Conservation (phyloP, 1,140 invertebrate species). For the Zaprionus camerounensis region DNA sequence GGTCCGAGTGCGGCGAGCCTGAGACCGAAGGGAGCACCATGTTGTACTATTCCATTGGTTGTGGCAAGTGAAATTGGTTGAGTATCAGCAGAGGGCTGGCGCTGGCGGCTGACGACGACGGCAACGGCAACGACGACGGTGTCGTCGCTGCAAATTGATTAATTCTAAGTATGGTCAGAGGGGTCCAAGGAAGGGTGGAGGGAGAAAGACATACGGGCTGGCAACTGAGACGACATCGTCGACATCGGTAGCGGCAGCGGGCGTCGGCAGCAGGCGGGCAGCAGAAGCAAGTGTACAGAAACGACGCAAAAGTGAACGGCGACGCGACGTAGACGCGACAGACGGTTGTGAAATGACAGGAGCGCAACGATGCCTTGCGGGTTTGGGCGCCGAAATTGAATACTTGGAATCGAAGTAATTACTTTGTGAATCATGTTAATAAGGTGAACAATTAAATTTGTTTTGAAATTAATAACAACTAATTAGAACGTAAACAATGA, state of each 20-base stretch:
- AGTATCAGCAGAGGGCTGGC: conserved; percentile 17
- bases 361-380: conserved; percentile 9
- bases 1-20: background rate
- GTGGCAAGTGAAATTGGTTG: conserved; percentile 50
- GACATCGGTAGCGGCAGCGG: conserved; percentile 43
- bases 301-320: conserved; percentile 76
- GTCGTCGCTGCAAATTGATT: conserved; percentile 50
- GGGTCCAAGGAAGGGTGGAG: conserved; percentile 1
- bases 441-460: background rate
- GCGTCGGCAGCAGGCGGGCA: conserved; percentile 49
- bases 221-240: conserved; percentile 52
- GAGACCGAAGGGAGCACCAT: conserved; percentile 24
- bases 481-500: background rate
- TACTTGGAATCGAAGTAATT: background rate
- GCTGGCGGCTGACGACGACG: conserved; percentile 3
- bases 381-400: background rate
- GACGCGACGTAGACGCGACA: conserved; percentile 71
- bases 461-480: background rate
- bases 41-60: conserved; percentile 5
- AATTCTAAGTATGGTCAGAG: conserved; percentile 33
- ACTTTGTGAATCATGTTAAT: background rate
- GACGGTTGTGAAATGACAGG: conserved; percentile 65
- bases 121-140: conserved; percentile 30
- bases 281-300: conserved; percentile 67
- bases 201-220: conserved; percentile 37